Percentiles rank a stretch among this genome's conserved stretches.
phyloP scores from a whole-genome alignment of 2,888 invertebrate species.

The Apoda limacodes region DNA sequence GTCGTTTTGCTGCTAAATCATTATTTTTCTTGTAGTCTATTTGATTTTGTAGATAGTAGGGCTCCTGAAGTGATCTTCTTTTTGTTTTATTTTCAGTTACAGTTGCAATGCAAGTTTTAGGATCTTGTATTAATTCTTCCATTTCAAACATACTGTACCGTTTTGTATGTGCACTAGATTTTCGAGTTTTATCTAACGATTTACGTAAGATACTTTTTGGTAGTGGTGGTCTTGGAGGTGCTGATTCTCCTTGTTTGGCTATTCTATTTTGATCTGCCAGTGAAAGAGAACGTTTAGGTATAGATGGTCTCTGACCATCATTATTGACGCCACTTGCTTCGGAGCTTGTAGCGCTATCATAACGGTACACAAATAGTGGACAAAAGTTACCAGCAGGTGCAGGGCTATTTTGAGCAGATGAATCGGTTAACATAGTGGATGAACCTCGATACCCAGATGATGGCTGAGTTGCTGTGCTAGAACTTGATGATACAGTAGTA shows the following conservation, averaged over 20 bases:
- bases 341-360: slow-evolving; percentile 80
- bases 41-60: slow-evolving; percentile 72
- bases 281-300: slow-evolving; percentile 78
- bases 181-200: slow-evolving; percentile 66
- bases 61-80: slow-evolving; percentile 81
- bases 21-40: slow-evolving; percentile 63
- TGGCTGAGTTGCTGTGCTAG: slow-evolving; percentile 81
- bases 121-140: slow-evolving; percentile 68
- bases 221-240: slow-evolving; percentile 78
- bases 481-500: slow-evolving; percentile 73
- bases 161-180: slow-evolving; percentile 65
- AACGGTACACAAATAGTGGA: slow-evolving; percentile 84
- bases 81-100: slow-evolving; percentile 69
- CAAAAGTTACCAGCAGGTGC: slow-evolving; percentile 71
- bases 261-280: slow-evolving; percentile 64
- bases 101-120: slow-evolving; percentile 50
- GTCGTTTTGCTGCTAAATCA: slow-evolving; percentile 60
- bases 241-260: slow-evolving; percentile 59
- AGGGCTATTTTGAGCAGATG: slow-evolving; percentile 77
- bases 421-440: slow-evolving; percentile 83
- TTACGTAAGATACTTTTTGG: slow-evolving; percentile 80
- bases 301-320: slow-evolving; percentile 53
- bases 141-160: slow-evolving; percentile 87
- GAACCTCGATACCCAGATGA: slow-evolving; percentile 90
- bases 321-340: slow-evolving; percentile 77